These are phyloP conservation scores for Sicus ferrugineus DNA, from an alignment of 2,888 invertebrate genomes.

Conservation along the genomic window DNA sequence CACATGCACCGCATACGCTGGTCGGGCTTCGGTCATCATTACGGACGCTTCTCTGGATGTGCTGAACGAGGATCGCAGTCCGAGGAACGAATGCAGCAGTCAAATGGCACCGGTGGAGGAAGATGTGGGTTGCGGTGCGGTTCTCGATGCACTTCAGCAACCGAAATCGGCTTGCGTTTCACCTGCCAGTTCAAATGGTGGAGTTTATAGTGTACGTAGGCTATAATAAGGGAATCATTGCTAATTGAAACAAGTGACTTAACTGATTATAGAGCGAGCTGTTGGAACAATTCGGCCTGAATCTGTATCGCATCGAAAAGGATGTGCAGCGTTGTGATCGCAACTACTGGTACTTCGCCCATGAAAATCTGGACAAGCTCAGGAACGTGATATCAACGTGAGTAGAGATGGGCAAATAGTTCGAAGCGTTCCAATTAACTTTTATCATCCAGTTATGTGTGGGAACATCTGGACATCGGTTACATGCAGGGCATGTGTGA, in stretches of 20 bases:
- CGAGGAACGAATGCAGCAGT: constrained; percentile 65
- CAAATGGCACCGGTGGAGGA: constrained; percentile 70
- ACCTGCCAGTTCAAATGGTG: constrained; percentile 90
- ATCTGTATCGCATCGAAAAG: constrained; percentile 94
- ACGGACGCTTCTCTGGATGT: constrained; percentile 78
- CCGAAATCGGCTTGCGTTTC: constrained; percentile 78
- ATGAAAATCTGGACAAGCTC: constrained; percentile 88
- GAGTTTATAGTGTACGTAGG: constrained; percentile 81
- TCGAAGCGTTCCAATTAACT: background rate
- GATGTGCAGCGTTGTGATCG: constrained; percentile 96
- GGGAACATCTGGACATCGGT: constrained; percentile 90
- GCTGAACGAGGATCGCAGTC: constrained; percentile 60
- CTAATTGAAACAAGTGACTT: background rate
- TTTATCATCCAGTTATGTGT: constrained; percentile 80
- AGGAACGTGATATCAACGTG: constrained; percentile 96
- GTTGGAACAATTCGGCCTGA: constrained; percentile 84
- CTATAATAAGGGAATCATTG: background rate
- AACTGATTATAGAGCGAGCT: constrained; percentile 75
- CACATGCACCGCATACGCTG: constrained; percentile 3
- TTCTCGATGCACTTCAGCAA: constrained; percentile 59
- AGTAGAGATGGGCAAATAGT: constrained; percentile 58
- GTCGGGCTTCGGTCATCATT: constrained; percentile 73
- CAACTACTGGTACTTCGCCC: constrained; percentile 91
- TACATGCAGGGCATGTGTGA: constrained; percentile 98
- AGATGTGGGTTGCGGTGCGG: constrained; percentile 57